phyloP scores from a whole-genome alignment of 2,113 vertebrate genomes.

The Myotis brandtii region DNA sequence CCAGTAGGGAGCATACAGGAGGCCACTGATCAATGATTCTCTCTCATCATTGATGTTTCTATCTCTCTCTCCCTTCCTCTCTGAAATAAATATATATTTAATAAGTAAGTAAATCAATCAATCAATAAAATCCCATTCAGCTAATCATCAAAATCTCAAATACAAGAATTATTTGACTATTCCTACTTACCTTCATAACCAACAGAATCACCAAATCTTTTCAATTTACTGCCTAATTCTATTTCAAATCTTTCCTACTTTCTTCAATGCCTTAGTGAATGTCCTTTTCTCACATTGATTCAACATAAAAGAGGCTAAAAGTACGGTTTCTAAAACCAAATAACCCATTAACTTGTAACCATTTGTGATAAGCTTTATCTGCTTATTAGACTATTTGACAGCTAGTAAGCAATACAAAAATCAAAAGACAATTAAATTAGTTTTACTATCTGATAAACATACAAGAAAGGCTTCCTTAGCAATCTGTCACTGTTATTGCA shows the following conservation, averaged over 20 bases:
- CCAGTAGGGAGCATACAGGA: too few relatives aligned
- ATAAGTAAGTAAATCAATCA: too few relatives aligned
- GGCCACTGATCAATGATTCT: too few relatives aligned
- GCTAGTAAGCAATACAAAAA: not conserved
- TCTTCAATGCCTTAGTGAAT: constrained; percentile 17
- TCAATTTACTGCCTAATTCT: constrained; percentile 39
- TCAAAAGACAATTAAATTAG: constrained; percentile 33
- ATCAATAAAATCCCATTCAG: not conserved
- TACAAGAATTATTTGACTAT: constrained; percentile 12
- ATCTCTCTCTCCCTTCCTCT: too few relatives aligned
- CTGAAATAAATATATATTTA: too few relatives aligned
- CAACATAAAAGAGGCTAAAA: constrained; percentile 41
- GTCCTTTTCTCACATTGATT: constrained; percentile 33
- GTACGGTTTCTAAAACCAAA: constrained; percentile 46
- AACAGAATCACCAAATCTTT: constrained; percentile 44
- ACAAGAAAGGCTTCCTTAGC: not conserved
- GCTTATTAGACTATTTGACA: constrained; percentile 29
- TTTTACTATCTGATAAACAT: constrained; percentile 38
- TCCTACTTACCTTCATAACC: not conserved
- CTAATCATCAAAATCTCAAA: constrained; percentile 57
- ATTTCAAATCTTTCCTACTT: constrained; percentile 1
- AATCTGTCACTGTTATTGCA: not conserved
- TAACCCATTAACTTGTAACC: constrained; percentile 1
- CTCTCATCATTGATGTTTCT: too few relatives aligned
- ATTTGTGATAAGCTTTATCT: constrained; percentile 39